A percentile compares a stretch with the other conserved stretches of the same genome.
phyloP scores from a whole-genome alignment of 1,140 invertebrate species.

The Andrena cerasifolii region DNA sequence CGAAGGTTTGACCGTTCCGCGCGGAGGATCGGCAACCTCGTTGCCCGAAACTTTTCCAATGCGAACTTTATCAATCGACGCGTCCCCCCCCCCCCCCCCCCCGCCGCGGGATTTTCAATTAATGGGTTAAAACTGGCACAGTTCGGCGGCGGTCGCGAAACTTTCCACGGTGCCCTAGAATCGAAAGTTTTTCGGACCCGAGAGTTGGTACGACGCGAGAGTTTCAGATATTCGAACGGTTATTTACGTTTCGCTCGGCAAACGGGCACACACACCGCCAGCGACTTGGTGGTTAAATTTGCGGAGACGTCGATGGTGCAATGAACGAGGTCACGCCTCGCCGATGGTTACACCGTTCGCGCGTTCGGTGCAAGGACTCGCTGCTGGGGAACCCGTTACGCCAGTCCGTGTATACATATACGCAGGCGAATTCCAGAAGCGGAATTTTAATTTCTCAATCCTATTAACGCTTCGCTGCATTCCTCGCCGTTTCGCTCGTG shows the following conservation, averaged over 20 bases:
- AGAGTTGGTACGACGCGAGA: not conserved
- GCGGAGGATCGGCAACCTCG: not conserved
- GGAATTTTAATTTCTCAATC: slow-evolving; percentile 69
- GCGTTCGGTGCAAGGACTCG: slow-evolving; percentile 26
- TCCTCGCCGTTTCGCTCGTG: slow-evolving; percentile 23
- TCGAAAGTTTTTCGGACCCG: not conserved
- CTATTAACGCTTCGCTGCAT: slow-evolving; percentile 57
- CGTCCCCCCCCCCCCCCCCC: no score
- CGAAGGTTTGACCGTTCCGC: slow-evolving; percentile 34
- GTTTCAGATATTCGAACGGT: slow-evolving; percentile 1
- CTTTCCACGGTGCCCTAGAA: no score
- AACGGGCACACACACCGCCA: slow-evolving; percentile 28
- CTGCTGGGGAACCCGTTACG: slow-evolving; percentile 60
- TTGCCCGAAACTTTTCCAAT: not conserved
- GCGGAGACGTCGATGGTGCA: slow-evolving; percentile 15
- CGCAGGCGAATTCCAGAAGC: slow-evolving; percentile 51
- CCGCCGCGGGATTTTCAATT: no score
- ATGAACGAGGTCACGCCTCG: slow-evolving; percentile 56
- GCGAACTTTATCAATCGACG: not conserved
- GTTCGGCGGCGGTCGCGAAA: not conserved
- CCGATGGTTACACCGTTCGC: slow-evolving; percentile 28
- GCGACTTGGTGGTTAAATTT: slow-evolving; percentile 27
- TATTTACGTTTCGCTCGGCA: slow-evolving; percentile 5
- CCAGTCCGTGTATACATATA: slow-evolving; percentile 14
- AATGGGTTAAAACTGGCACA: not conserved